These are phyloP conservation scores for Lycaon pictus DNA, from an alignment of 2,113 vertebrate genomes.

Conservation along the genomic window DNA sequence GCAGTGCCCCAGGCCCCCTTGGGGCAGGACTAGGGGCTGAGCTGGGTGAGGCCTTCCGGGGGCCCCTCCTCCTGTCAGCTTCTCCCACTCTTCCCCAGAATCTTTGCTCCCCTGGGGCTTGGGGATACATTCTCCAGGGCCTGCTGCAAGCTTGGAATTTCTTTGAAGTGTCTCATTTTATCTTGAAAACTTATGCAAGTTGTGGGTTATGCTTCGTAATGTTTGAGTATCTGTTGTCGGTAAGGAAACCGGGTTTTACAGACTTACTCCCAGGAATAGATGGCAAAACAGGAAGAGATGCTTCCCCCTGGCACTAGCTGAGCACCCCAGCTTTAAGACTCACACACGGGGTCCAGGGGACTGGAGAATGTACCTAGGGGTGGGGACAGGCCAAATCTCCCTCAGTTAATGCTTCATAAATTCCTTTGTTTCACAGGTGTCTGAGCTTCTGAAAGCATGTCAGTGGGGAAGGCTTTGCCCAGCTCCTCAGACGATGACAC, in stretches of 20 bases:
- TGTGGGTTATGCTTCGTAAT: fast-evolving
- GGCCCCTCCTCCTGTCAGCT: neutral
- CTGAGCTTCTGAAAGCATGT: neutral
- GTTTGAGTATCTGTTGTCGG: neutral
- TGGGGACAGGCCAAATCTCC: neutral
- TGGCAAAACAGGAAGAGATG: neutral
- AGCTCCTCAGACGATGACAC: fast-evolving
- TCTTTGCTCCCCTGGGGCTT: fast-evolving
- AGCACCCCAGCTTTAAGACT: neutral
- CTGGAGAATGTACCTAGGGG: neutral
- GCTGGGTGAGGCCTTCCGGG: neutral
- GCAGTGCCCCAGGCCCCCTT: neutral
- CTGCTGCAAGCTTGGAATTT: neutral
- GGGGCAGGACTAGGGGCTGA: neutral
- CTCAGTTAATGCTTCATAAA: fast-evolving
- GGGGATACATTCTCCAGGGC: neutral
- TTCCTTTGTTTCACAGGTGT: neutral
- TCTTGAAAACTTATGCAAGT: neutral
- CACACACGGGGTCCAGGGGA: neutral
- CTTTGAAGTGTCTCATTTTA: constrained; percentile 60
- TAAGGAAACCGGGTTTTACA: neutral
- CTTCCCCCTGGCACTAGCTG: neutral
- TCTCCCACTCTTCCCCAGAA: neutral
- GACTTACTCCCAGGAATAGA: neutral
- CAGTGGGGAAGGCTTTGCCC: neutral